phyloP scores from a whole-genome alignment of 2,797 vertebrate species.

The Trachurus trachurus region DNA sequence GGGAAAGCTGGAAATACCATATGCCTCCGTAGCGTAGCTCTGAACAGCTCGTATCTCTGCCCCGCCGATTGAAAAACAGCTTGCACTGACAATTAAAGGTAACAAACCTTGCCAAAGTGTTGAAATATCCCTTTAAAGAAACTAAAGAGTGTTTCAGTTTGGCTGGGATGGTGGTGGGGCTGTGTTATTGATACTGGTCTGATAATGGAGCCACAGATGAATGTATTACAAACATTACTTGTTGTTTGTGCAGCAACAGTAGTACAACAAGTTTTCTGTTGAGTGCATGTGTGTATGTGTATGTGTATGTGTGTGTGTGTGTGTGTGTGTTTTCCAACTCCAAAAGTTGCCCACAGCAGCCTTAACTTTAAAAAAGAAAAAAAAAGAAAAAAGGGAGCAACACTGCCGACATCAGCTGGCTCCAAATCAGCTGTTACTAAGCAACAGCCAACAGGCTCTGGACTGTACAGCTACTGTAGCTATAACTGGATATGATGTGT shows the following conservation, averaged over 20 bases:
- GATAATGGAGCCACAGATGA: too few species aligned
- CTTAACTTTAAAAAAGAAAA: conserved; percentile 10
- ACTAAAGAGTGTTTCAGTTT: too few species aligned
- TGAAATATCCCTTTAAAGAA: too few species aligned
- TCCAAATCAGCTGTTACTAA: conserved; percentile 53
- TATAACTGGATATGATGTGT: conserved; percentile 42
- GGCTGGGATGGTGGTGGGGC: too few species aligned
- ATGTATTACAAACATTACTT: too few species aligned
- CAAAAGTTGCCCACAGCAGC: conserved; percentile 10
- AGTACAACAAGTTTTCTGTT: not conserved
- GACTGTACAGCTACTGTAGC: conserved; percentile 30
- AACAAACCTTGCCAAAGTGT: too few species aligned
- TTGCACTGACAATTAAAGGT: too few species aligned
- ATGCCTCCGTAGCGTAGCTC: too few species aligned
- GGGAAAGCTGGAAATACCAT: too few species aligned
- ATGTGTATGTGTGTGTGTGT: not conserved
- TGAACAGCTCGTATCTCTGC: too few species aligned
- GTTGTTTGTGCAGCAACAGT: not conserved
- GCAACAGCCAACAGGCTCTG: conserved; percentile 50
- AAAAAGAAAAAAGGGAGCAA: conserved; percentile 12
- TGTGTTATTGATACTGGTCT: too few species aligned
- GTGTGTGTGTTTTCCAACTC: conserved; percentile 5
- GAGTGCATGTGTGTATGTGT: not conserved
- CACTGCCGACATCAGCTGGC: conserved; percentile 26
- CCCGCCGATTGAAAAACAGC: too few species aligned